Percentiles rank a stretch among this genome's conserved stretches.
Conservation (phyloP, 2,888 invertebrate species). For the Drosophila lacicola region DNA sequence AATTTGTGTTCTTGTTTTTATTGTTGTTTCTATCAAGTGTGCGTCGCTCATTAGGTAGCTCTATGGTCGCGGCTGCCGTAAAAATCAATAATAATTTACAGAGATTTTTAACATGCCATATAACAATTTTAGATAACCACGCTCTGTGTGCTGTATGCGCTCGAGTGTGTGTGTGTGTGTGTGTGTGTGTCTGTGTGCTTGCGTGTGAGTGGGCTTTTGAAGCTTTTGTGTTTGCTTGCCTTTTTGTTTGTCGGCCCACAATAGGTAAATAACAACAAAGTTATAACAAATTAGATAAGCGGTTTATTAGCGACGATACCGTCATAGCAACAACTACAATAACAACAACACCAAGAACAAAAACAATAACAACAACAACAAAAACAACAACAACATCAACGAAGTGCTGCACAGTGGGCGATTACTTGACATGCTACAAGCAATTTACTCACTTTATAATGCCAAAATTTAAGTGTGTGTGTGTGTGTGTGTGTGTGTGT, state of each 20-base stretch:
- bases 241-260: constrained; percentile 59
- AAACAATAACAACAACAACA: not conserved
- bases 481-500: constrained; percentile 7
- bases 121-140: constrained; percentile 64
- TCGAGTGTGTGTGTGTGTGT: constrained; percentile 1
- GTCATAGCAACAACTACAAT: constrained; percentile 32
- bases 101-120: constrained; percentile 66
- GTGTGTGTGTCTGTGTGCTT: constrained; percentile 22
- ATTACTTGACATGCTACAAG: constrained; percentile 41
- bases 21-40: constrained; percentile 22
- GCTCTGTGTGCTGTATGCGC: not conserved
- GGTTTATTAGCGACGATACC: constrained; percentile 66
- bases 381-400: constrained; percentile 2
- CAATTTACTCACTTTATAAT: constrained; percentile 25
- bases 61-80: constrained; percentile 32
- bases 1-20: constrained; percentile 20
- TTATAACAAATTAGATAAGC: constrained; percentile 74
- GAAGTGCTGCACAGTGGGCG: constrained; percentile 10
- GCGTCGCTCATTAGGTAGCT: constrained; percentile 50
- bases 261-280: constrained; percentile 71
- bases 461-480: constrained; percentile 3
- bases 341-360: not conserved
- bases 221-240: constrained; percentile 59
- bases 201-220: constrained; percentile 43
- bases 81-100: constrained; percentile 73